phyloP scores from a whole-genome alignment of 2,797 vertebrate genomes.

The Eulemur mongoz region DNA sequence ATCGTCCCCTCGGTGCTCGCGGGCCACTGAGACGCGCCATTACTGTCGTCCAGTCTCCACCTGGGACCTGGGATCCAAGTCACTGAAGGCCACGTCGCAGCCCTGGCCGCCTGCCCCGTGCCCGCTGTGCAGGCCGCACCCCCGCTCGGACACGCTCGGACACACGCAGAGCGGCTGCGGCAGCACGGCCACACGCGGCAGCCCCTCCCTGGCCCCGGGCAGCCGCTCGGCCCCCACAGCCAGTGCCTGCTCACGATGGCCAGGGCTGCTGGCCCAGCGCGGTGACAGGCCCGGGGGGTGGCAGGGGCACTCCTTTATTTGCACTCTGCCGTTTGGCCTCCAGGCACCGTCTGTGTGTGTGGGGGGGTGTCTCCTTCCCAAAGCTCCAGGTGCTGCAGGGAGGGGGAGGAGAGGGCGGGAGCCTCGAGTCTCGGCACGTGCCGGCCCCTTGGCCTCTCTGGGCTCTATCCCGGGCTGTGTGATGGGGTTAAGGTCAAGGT shows the following conservation, averaged over 20 bases:
- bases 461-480: too few species aligned
- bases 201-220: too few species aligned
- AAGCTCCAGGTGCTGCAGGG: not conserved
- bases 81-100: not conserved
- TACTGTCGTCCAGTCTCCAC: not conserved
- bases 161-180: too few species aligned
- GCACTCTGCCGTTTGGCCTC: fast-evolving
- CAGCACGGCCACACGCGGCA: fast-evolving
- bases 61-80: not conserved
- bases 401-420: fast-evolving
- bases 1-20: not conserved
- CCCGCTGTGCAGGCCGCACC: too few species aligned
- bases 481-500: not conserved
- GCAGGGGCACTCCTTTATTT: not conserved
- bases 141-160: not conserved
- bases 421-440: not conserved
- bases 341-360: not conserved
- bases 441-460: not conserved
- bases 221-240: not conserved
- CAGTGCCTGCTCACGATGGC: not conserved
- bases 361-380: not conserved
- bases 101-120: not conserved
- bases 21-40: not conserved
- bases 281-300: not conserved
- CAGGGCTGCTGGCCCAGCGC: fast-evolving